Evolutionary conservation across 2,113 vertebrate species (phyloP).

Genomic region (Piaya cayana): DNA sequence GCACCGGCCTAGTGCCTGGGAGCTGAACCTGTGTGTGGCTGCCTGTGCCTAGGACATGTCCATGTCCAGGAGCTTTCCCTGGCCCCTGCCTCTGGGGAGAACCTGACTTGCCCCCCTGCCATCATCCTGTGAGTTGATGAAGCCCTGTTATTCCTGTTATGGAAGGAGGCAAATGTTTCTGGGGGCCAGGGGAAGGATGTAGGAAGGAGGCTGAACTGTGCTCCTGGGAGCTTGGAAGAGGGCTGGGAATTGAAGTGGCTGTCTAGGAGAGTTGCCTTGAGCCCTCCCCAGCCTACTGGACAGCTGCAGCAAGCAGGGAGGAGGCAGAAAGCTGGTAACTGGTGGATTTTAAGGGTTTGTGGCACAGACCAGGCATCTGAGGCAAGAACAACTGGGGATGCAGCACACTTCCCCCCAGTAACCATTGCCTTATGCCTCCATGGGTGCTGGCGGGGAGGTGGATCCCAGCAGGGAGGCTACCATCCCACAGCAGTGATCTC

Average conservation of each 20-base stretch:
- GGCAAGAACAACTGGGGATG: background rate
- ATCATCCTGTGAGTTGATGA: accelerated
- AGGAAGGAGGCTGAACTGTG: no score
- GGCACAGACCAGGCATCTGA: background rate
- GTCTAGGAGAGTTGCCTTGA: background rate
- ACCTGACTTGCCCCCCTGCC: background rate
- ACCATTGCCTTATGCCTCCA: accelerated
- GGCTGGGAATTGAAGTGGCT: background rate
- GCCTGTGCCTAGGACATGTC: accelerated
- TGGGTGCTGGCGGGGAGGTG: background rate
- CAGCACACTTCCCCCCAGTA: background rate
- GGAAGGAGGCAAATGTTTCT: background rate
- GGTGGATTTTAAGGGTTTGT: background rate
- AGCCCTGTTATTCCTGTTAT: background rate
- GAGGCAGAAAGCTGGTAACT: background rate
- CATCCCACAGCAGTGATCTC: background rate
- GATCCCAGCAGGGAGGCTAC: background rate
- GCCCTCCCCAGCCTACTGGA: background rate
- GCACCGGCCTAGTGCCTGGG: accelerated
- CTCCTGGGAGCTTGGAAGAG: background rate
- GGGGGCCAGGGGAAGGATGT: background rate
- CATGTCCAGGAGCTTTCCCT: background rate
- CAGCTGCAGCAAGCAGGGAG: background rate
- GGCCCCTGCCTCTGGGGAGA: background rate
- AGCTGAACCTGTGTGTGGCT: background rate